These are phyloP conservation scores for Silurus aristotelis DNA, from an alignment of 2,797 vertebrate genomes.

Conservation along the genomic window DNA sequence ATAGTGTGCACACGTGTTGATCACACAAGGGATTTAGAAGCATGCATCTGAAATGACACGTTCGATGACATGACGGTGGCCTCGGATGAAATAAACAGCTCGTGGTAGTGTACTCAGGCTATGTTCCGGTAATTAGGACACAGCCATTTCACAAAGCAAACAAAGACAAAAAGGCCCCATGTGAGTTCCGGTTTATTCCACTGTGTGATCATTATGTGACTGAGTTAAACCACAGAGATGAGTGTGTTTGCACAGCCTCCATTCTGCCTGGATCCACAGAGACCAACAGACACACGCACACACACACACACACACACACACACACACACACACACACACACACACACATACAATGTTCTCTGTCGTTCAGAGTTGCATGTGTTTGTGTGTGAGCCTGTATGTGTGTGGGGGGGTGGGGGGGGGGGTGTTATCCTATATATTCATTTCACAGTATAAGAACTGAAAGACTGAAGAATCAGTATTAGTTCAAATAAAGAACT, in stretches of 20 bases:
- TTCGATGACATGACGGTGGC: background rate
- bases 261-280: constrained; percentile 59
- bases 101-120: background rate
- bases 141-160: constrained; percentile 41
- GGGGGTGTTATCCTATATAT: background rate
- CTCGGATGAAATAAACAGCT: constrained; percentile 4
- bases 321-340: constrained; percentile 25
- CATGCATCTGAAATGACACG: background rate
- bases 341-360: background rate
- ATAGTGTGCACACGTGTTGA: too few relatives aligned
- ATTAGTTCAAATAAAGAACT: background rate
- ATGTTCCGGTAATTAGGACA: constrained; percentile 35
- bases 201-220: constrained; percentile 72
- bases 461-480: background rate
- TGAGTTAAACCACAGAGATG: constrained; percentile 63
- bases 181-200: constrained; percentile 51
- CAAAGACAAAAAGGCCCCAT: constrained; percentile 48
- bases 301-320: constrained; percentile 9
- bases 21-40: background rate
- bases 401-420: background rate
- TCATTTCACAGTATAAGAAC: too few relatives aligned
- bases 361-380: background rate
- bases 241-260: constrained; percentile 72
- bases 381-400: background rate
- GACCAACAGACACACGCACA: constrained; percentile 45